Percentiles rank a stretch among this genome's conserved stretches.
These are phyloP conservation scores for Varecia variegata DNA, from an alignment of 2,797 vertebrate genomes.

Conservation along the genomic window DNA sequence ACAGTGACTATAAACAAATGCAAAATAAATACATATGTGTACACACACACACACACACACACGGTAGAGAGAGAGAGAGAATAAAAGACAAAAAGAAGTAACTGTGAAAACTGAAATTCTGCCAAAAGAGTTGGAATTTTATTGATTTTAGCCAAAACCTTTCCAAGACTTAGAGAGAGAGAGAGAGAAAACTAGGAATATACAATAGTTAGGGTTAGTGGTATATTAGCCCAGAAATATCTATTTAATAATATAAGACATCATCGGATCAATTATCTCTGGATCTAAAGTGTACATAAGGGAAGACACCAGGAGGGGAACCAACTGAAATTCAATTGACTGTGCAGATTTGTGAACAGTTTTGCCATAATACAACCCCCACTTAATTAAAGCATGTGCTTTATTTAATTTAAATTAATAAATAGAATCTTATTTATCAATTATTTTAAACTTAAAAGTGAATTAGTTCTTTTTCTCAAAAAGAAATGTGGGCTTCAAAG, in stretches of 20 bases:
- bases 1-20: background rate
- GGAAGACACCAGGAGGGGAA: background rate
- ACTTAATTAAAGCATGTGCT: background rate
- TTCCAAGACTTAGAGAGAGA: background rate
- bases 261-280: background rate
- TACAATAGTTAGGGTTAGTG: background rate
- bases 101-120: background rate
- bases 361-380: background rate
- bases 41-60: background rate
- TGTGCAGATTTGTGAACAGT: too few species aligned
- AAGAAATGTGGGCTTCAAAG: background rate
- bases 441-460: background rate
- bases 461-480: background rate
- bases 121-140: background rate
- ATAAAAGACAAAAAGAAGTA: background rate
- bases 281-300: background rate
- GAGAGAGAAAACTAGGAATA: background rate
- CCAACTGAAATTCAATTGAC: accelerated
- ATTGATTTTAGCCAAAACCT: background rate
- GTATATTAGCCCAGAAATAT: background rate
- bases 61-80: background rate
- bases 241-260: background rate
- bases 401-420: background rate
- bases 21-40: background rate
- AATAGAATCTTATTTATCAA: background rate